Percentiles rank a stretch among this genome's conserved stretches.
Evolutionary conservation across 2,797 vertebrate species (phyloP).

Genomic region (Oryzias dopingdopingensis): DNA sequence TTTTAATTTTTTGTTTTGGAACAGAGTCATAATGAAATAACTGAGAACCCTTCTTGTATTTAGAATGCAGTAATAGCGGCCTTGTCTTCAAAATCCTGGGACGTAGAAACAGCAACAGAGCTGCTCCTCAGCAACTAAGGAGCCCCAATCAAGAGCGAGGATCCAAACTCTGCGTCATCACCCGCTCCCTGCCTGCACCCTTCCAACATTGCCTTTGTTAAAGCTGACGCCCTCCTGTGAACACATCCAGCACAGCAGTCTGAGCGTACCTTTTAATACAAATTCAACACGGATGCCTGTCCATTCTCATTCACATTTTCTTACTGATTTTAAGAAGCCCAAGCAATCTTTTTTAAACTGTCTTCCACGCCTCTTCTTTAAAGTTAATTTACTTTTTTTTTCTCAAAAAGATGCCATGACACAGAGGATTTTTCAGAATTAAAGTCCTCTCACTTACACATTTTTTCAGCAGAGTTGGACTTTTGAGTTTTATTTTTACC

Average conservation of each 20-base stretch:
- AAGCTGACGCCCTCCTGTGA: slow-evolving; percentile 16
- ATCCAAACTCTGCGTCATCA: slow-evolving; percentile 70
- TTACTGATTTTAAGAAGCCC: slow-evolving; percentile 15
- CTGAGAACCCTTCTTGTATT: neutral
- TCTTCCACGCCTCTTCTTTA: neutral
- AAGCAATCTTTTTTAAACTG: slow-evolving; percentile 10
- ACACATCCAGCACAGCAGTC: slow-evolving; percentile 40
- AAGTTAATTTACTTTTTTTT: slow-evolving; percentile 10
- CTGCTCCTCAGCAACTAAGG: slow-evolving; percentile 96
- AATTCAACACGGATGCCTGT: slow-evolving; percentile 51
- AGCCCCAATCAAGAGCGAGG: slow-evolving; percentile 74
- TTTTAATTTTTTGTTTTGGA: neutral
- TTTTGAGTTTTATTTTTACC: slow-evolving; percentile 12
- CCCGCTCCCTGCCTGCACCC: slow-evolving; percentile 38
- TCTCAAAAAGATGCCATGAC: slow-evolving; percentile 24
- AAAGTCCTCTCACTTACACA: slow-evolving; percentile 16
- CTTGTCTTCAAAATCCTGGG: slow-evolving; percentile 99
- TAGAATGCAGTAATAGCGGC: slow-evolving; percentile 99
- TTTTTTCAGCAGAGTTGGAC: slow-evolving; percentile 12
- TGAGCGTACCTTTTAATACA: slow-evolving; percentile 48
- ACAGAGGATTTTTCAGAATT: slow-evolving; percentile 33
- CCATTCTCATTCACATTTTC: slow-evolving; percentile 17
- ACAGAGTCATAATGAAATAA: no score
- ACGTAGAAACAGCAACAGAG: slow-evolving; percentile 97
- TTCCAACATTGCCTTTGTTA: slow-evolving; percentile 51